Evolutionary conservation across 2,797 vertebrate genomes (phyloP), one percentile per base, ranked within the genome.

Genomic region (Morelia viridis): DNA sequence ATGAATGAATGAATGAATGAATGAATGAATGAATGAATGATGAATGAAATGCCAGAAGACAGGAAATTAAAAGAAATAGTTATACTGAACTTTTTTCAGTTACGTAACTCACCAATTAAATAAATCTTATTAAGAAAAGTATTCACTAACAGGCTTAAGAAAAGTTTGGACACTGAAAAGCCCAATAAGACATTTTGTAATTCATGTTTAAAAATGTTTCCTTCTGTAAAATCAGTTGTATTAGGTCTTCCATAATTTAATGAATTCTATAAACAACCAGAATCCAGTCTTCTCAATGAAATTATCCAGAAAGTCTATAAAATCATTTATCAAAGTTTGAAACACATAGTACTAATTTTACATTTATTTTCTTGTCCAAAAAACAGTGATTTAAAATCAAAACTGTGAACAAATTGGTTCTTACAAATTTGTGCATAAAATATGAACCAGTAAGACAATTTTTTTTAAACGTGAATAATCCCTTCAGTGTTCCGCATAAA

Each of bases 71-170:
- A 93, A 94, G 91, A 7, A 80, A 5, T 91, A 5, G 61, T 80
- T 94, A 71, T 5, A 24, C 10, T 58, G 7, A 31, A 58, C 1
- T 68, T 57, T 15, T 68, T 57, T 2, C 50, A 85, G 91, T 93
- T 96, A 93, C 65, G 87, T 88, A 83, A 86, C 91, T 68, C 85
- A 93, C 88, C 46, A 92, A 60, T 89, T 56, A 85, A 68, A 71
- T 6, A 91, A 68, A 13, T 87, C 60, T 90, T 89, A 83, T 41
- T 91, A 92, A 50, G 80, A 92, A 94, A 92, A 22, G 24, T n/a
- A 92, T 62, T 0, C 89, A 57, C 5, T 92, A 94, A 88, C 46
- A 89, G 64, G 22, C 0, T 31, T 90, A 85, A 31, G 26, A 9
- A 56, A 2, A 4, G 58, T 93, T 84, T 12, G 0, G 91, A 95